phyloP scores from a whole-genome alignment of 2,888 invertebrate genomes.

The Cepaea hortensis region DNA sequence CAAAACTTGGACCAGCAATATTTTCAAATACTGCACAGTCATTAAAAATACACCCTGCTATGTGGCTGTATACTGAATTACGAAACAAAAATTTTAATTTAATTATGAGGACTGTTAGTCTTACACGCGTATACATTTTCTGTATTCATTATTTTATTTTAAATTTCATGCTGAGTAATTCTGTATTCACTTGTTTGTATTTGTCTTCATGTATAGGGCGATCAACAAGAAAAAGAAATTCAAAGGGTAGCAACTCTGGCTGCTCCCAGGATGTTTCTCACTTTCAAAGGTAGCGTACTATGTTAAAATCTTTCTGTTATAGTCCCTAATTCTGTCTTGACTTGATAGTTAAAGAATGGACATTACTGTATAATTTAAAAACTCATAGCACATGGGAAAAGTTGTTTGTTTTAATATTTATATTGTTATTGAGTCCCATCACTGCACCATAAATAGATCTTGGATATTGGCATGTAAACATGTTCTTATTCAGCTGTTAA shows the following conservation, averaged over 20 bases:
- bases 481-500: background rate
- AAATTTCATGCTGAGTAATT: no score
- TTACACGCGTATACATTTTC: no score
- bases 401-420: no score
- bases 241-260: conserved; percentile 59
- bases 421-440: no score
- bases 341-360: no score
- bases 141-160: background rate
- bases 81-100: background rate
- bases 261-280: conserved; percentile 76
- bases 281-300: conserved; percentile 70
- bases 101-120: background rate
- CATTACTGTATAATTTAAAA: no score
- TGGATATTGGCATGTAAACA: no score
- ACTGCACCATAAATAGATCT: no score
- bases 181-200: background rate
- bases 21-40: no score
- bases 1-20: no score
- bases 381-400: no score
- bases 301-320: background rate
- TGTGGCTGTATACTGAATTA: background rate
- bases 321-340: no score
- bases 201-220: background rate
- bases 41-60: background rate
- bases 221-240: conserved; percentile 35